phyloP scores from a whole-genome alignment of 2,113 vertebrate species.

The Cranoglanis bouderius region DNA sequence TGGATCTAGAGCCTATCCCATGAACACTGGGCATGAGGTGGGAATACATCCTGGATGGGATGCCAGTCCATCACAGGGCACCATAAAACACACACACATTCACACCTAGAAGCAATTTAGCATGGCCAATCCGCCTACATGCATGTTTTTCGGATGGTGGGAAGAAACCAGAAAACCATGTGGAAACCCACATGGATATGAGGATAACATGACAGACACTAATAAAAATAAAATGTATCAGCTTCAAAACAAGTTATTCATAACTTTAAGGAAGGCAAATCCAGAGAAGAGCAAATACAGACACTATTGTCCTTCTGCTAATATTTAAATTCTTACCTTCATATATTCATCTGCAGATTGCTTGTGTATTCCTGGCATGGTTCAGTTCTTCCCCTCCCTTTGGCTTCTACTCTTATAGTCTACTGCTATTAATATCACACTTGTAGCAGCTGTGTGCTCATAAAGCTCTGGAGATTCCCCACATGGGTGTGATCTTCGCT shows the following conservation, averaged over 20 bases:
- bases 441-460: neutral
- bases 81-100: neutral
- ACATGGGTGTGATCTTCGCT: neutral
- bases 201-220: neutral
- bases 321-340: neutral
- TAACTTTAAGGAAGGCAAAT: neutral
- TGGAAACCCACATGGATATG: neutral
- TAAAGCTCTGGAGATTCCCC: neutral
- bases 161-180: neutral
- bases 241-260: neutral
- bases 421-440: neutral
- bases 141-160: neutral
- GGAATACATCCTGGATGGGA: neutral
- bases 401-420: neutral
- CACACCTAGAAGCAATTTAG: neutral
- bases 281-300: neutral
- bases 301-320: neutral
- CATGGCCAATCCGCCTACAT: neutral
- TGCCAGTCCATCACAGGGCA: neutral
- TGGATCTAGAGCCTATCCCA: neutral
- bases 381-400: neutral
- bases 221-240: neutral
- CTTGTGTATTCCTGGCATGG: constrained; percentile 13
- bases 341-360: neutral
- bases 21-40: neutral